Base-by-base conservation (phyloP, 2,888 invertebrate genomes). In the Coecobrya sp. region DNA sequence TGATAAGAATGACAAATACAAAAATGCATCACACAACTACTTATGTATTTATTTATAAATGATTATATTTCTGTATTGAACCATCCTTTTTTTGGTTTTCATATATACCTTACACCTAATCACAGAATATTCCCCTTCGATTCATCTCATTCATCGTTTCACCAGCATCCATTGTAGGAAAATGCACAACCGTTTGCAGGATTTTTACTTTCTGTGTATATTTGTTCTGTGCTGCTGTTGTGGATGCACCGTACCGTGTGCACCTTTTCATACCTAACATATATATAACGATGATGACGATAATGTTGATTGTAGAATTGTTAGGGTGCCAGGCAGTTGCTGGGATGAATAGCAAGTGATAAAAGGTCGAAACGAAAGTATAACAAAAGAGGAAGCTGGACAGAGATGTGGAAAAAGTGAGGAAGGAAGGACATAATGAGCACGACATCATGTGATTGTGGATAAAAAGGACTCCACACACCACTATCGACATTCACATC, bases 351-450 rank as follows among this genome's bases (percentile, higher is more conserved):
- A 45, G 22, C 36, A 22, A 82, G 62, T 22, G 84, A 84, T 65
- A 84, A 45, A 84, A 65, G 65, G 22, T 13, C 25, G 68, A 0
- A 49, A 49, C 49, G 27, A 76, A 11, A 49, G 49, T 25, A 49
- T 16, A 84, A 65, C 22, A 84, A 65, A 30, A 25, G 62, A n/a
- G 86, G 49, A 86, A 52, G 62, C 13, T 27, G 30, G 45, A 70
- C 36, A 11, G 86, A 27, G 52, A 70, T 86, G 86, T 52, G 86
- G 70, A 70, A 52, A 70, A 86, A 45, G 42, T 42, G 19, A 84
- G 84, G 84, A 86, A 86, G 86, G 86, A 85, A 85, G 84, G 65
- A 85, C 70, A 49, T 52, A 22, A 86, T 68, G 30, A 42, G 19
- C 22, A 84, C 30, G 49, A 86, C 70, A 42, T 84, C 62, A 62